Conservation (phyloP, 2,888 invertebrate genomes). For the Melipona beecheii region DNA sequence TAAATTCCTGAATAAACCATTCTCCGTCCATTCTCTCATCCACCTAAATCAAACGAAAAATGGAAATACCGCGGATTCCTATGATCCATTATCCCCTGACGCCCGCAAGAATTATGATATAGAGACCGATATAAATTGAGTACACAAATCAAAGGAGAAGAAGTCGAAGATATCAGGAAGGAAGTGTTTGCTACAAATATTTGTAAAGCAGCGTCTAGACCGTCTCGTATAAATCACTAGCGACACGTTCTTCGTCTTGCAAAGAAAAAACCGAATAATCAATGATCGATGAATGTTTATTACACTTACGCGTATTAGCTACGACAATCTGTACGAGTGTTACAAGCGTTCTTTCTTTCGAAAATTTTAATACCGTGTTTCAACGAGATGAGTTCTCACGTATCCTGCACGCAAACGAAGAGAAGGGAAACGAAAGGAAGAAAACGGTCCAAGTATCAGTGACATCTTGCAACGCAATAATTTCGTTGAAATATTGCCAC, state of each 20-base stretch:
- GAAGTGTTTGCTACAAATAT: slow-evolving; percentile 58
- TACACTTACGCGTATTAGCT: not conserved
- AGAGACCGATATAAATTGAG: slow-evolving; percentile 49
- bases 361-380: not conserved
- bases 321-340: not conserved
- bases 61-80: not conserved
- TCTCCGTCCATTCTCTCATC: not conserved
- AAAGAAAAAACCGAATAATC: not conserved
- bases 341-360: not conserved
- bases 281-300: not conserved
- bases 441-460: slow-evolving; percentile 13
- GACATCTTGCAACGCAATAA: slow-evolving; percentile 63
- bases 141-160: slow-evolving; percentile 48
- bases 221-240: slow-evolving; percentile 45
- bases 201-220: slow-evolving; percentile 34
- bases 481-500: slow-evolving; percentile 64
- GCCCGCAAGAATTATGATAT: slow-evolving; percentile 49
- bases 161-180: slow-evolving; percentile 39
- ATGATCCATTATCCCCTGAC: slow-evolving; percentile 29
- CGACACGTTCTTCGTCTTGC: slow-evolving; percentile 9
- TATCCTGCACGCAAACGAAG: not conserved
- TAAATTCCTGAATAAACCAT: not conserved
- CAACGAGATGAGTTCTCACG: not conserved
- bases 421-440: not conserved
- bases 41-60: too few species aligned